phyloP scores from a whole-genome alignment of 2,113 vertebrate genomes.

The Osmerus eperlanus region DNA sequence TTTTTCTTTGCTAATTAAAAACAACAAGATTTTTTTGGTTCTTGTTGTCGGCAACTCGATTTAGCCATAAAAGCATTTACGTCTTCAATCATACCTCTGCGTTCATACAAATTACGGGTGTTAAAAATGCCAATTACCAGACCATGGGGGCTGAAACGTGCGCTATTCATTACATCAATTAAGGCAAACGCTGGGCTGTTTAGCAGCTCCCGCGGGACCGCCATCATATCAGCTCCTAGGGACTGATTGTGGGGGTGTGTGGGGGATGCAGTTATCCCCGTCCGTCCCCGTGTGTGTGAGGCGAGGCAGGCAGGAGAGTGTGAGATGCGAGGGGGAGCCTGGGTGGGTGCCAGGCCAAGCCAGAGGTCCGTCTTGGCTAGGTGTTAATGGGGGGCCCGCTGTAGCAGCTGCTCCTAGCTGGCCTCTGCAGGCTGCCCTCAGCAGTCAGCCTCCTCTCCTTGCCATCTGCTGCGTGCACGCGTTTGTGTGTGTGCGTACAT shows the following conservation, averaged over 20 bases:
- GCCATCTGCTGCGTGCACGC: not conserved
- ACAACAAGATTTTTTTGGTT: slow-evolving; percentile 40
- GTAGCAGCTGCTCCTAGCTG: slow-evolving; percentile 63
- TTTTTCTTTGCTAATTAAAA: slow-evolving; percentile 58
- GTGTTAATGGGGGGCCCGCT: slow-evolving; percentile 62
- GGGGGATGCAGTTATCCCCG: slow-evolving; percentile 30
- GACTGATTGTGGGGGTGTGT: slow-evolving; percentile 39
- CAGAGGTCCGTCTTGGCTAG: slow-evolving; percentile 51
- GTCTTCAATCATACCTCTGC: slow-evolving; percentile 63
- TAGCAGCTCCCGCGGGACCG: slow-evolving; percentile 66
- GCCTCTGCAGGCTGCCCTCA: slow-evolving; percentile 22
- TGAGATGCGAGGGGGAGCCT: slow-evolving; percentile 14
- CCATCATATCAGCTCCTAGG: slow-evolving; percentile 54
- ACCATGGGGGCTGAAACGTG: slow-evolving; percentile 61
- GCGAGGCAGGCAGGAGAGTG: not conserved
- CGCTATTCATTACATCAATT: slow-evolving; percentile 76
- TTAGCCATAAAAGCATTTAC: slow-evolving; percentile 61
- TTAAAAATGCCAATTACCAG: slow-evolving; percentile 76
- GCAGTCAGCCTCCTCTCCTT: not conserved
- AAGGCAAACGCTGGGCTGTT: slow-evolving; percentile 68
- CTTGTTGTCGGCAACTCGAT: slow-evolving; percentile 58
- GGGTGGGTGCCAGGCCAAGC: slow-evolving; percentile 41
- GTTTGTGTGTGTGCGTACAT: too few relatives aligned
- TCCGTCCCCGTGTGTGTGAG: slow-evolving; percentile 29
- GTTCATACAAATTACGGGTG: slow-evolving; percentile 69